Percentiles rank a stretch among this genome's conserved stretches.
These are phyloP conservation scores for Tromatobia lineatoria DNA, from an alignment of 2,888 invertebrate genomes.

Conservation along the genomic window DNA sequence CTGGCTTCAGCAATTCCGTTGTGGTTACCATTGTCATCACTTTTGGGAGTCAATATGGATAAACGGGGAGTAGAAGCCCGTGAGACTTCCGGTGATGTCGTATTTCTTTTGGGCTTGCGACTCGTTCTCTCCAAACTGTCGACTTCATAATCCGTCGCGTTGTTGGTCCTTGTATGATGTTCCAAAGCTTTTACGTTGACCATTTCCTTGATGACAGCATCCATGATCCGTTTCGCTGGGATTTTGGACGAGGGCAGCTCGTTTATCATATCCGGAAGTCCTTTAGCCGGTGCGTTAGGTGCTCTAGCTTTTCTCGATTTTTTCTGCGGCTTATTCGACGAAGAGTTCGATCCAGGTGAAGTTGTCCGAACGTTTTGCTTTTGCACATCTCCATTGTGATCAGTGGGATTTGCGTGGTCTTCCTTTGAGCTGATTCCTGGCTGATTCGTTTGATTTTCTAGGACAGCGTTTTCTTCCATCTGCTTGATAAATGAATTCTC, in stretches of 20 bases:
- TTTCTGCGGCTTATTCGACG: slow-evolving; percentile 43
- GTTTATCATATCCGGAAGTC: slow-evolving; percentile 82
- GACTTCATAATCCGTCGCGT: slow-evolving; percentile 80
- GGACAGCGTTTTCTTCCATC: slow-evolving; percentile 79
- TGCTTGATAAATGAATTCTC: slow-evolving; percentile 83
- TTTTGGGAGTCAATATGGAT: slow-evolving; percentile 79
- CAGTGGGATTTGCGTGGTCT: not conserved
- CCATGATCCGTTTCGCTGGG: slow-evolving; percentile 84
- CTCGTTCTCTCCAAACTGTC: slow-evolving; percentile 83
- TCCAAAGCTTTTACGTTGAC: slow-evolving; percentile 81
- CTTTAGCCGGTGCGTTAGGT: slow-evolving; percentile 65
- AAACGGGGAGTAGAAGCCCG: slow-evolving; percentile 65
- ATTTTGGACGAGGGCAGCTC: slow-evolving; percentile 77
- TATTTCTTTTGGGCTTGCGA: slow-evolving; percentile 68
- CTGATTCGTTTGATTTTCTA: slow-evolving; percentile 69
- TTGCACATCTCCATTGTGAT: slow-evolving; percentile 39
- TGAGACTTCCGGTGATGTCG: slow-evolving; percentile 66
- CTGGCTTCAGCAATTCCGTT: slow-evolving; percentile 5
- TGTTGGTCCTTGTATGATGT: slow-evolving; percentile 66
- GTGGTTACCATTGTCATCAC: slow-evolving; percentile 1
- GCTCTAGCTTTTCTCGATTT: slow-evolving; percentile 64
- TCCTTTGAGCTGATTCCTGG: not conserved
- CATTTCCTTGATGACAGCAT: slow-evolving; percentile 85
- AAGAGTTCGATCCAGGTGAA: slow-evolving; percentile 46
- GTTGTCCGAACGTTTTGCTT: slow-evolving; percentile 43